Conservation (phyloP, 2,797 vertebrate species). For the Gymnopithys bicolor region DNA sequence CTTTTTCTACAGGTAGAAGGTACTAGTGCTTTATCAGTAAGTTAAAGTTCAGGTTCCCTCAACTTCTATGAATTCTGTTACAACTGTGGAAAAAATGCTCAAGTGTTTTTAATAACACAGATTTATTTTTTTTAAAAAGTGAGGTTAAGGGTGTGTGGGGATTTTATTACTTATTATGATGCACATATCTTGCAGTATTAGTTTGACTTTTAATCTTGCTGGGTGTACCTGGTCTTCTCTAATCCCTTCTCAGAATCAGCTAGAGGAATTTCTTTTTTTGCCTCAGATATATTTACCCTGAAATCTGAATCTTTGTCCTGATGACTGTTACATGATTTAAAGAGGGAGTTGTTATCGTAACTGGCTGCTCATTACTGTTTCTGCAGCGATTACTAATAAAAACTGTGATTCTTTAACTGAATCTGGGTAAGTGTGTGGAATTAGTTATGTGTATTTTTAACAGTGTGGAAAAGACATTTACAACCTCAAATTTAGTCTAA, state of each 20-base stretch:
- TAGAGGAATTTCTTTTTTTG: neutral
- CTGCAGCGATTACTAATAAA: neutral
- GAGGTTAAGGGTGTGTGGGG: neutral
- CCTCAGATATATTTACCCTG: neutral
- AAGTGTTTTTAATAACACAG: neutral
- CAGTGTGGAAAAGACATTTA: neutral
- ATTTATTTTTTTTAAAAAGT: neutral
- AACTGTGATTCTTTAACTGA: neutral
- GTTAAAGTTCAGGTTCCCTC: neutral
- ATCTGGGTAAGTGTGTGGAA: neutral
- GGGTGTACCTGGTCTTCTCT: neutral
- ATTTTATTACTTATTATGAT: neutral
- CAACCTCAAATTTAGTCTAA: neutral
- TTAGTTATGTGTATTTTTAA: neutral
- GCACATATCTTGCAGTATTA: neutral
- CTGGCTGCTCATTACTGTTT: fast-evolving
- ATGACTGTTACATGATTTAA: neutral
- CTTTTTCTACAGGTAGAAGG: neutral
- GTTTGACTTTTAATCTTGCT: neutral
- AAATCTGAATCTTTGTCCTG: neutral
- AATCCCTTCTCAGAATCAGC: neutral
- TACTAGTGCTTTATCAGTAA: neutral
- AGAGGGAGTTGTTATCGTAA: neutral
- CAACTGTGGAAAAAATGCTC: neutral
- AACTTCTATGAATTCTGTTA: neutral